Conservation (phyloP, 1,140 invertebrate genomes). For the Neelides sp. region DNA sequence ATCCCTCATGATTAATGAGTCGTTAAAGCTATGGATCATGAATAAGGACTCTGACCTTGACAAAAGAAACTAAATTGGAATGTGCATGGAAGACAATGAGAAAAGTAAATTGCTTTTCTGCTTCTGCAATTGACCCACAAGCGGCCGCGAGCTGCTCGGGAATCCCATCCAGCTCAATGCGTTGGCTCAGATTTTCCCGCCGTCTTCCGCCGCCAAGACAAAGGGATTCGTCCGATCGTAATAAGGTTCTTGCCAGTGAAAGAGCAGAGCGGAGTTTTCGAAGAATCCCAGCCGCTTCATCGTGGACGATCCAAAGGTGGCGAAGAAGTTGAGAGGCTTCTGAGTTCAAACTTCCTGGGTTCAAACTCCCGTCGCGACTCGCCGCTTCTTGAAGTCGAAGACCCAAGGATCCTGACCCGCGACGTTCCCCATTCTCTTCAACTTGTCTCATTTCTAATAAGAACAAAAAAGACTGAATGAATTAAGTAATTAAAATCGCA, state of each 20-base stretch:
- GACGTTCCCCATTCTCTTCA: background rate
- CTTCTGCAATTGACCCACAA: slow-evolving; percentile 22
- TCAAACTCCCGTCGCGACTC: too few relatives aligned
- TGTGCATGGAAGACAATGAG: slow-evolving; percentile 25
- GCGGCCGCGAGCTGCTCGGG: background rate
- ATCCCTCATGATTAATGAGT: background rate
- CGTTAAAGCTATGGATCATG: background rate
- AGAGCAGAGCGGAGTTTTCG: slow-evolving; percentile 2
- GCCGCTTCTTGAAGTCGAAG: too few relatives aligned
- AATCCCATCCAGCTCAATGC: background rate
- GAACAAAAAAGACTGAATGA: too few relatives aligned
- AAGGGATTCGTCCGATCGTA: slow-evolving; percentile 5
- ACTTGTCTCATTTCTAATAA: background rate
- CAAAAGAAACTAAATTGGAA: slow-evolving; percentile 27
- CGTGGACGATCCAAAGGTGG: slow-evolving; percentile 27
- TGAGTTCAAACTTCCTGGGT: too few relatives aligned
- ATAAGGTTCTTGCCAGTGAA: background rate
- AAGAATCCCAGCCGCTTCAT: slow-evolving; percentile 19
- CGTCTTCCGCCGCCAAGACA: background rate
- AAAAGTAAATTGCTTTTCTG: slow-evolving; percentile 19
- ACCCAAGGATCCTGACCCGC: slow-evolving; percentile 13
- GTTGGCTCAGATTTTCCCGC: background rate
- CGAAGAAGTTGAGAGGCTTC: slow-evolving; percentile 26
- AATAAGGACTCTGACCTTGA: slow-evolving; percentile 26
- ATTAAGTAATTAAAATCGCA: too few relatives aligned